Conservation (phyloP, 2,888 invertebrate genomes). For the Anoplius nigerrimus region DNA sequence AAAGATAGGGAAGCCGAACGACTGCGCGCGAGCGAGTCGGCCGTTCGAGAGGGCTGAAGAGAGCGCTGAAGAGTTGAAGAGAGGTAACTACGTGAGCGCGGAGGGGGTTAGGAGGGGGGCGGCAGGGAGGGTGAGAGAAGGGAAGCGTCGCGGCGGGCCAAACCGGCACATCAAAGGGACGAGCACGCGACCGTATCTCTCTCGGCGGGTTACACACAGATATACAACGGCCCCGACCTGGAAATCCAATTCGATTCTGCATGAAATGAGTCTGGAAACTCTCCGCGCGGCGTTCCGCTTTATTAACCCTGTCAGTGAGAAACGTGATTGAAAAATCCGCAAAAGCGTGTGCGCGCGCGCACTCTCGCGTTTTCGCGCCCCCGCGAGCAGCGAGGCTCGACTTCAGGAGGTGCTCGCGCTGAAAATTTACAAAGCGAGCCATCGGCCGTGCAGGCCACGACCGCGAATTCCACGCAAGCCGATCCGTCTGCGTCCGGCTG, state of each 20-base stretch:
- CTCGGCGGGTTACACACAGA: constrained; percentile 35
- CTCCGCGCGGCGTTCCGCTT: constrained; percentile 59
- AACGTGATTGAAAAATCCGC: constrained; percentile 71
- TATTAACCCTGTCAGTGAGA: constrained; percentile 70
- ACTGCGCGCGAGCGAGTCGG: background rate
- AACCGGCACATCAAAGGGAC: constrained; percentile 70
- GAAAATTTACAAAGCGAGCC: constrained; percentile 47
- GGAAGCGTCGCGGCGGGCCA: constrained; percentile 33
- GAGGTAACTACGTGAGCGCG: background rate
- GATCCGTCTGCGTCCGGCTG: background rate
- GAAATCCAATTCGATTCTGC: constrained; percentile 73
- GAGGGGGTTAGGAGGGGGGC: background rate
- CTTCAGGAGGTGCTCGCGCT: constrained; percentile 38
- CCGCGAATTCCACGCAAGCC: background rate
- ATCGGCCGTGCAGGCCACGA: constrained; percentile 1
- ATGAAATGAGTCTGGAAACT: constrained; percentile 71
- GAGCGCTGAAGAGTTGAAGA: background rate
- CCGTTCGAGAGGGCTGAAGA: background rate
- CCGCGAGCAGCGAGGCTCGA: background rate
- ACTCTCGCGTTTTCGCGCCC: too few species aligned
- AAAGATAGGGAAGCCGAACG: background rate
- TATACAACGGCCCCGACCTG: constrained; percentile 57
- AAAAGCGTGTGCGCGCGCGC: constrained; percentile 24
- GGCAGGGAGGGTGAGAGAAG: constrained; percentile 13
- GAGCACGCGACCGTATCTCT: constrained; percentile 25